phyloP scores from a whole-genome alignment of 2,113 vertebrate species.

The Nycticebus coucang region DNA sequence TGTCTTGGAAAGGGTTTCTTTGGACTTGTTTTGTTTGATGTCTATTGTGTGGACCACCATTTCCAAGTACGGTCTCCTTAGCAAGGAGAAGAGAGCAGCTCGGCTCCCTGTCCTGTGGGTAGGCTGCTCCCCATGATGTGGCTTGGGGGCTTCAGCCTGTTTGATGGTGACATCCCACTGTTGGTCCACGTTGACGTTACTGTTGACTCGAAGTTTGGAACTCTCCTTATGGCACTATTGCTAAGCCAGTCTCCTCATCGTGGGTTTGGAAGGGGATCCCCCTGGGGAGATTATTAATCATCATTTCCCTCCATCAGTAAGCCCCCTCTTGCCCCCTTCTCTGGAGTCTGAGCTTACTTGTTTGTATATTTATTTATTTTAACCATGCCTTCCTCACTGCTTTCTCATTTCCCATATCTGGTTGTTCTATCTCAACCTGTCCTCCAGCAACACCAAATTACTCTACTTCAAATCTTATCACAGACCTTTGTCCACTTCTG shows the following conservation, averaged over 20 bases:
- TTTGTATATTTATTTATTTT: conserved; percentile 44
- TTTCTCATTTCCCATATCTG: conserved; percentile 49
- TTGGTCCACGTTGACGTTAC: not conserved
- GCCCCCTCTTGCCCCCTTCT: not conserved
- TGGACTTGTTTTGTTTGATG: not conserved
- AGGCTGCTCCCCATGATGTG: not conserved
- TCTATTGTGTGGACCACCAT: not conserved
- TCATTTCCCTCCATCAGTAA: not conserved
- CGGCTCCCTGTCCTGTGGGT: not conserved
- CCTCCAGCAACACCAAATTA: conserved; percentile 55
- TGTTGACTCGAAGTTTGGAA: not conserved
- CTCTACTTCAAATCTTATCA: conserved; percentile 66
- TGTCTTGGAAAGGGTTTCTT: not conserved
- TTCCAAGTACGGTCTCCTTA: not conserved
- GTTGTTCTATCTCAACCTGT: conserved; percentile 34
- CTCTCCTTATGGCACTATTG: not conserved
- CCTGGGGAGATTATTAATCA: not conserved
- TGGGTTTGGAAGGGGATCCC: not conserved
- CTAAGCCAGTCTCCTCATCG: not conserved
- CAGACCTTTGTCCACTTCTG: conserved; percentile 61
- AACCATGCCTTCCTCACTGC: not conserved
- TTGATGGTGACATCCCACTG: not conserved
- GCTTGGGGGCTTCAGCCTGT: not conserved
- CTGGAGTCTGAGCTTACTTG: not conserved
- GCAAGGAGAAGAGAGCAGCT: not conserved